phyloP scores from a whole-genome alignment of 2,797 vertebrate species.

The Chrosomus eos region DNA sequence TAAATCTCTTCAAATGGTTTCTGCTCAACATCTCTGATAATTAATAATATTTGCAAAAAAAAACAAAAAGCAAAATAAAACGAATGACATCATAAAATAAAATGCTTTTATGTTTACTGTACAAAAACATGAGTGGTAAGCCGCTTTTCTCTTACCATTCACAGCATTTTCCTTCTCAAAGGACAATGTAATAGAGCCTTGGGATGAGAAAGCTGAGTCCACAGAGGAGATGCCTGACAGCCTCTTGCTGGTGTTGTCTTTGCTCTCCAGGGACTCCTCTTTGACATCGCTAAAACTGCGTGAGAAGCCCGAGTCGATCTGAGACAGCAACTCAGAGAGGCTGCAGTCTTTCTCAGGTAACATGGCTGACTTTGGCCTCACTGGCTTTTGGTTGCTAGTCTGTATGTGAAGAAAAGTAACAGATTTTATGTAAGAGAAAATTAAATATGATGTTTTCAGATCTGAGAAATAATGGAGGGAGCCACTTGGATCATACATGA shows the following conservation, averaged over 20 bases:
- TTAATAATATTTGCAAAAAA: too few species aligned
- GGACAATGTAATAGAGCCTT: constrained; percentile 93
- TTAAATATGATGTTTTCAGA: background rate
- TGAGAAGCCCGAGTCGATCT: constrained; percentile 93
- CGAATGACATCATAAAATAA: background rate
- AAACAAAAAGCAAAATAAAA: background rate
- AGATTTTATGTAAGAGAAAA: constrained; percentile 12
- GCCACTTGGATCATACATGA: background rate
- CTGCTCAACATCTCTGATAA: background rate
- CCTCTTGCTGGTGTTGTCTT: constrained; percentile 87
- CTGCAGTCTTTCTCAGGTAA: constrained; percentile 90
- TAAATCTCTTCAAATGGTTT: background rate
- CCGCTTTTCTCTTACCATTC: constrained; percentile 75
- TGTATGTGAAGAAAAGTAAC: constrained; percentile 56
- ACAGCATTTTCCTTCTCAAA: constrained; percentile 90
- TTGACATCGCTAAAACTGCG: constrained; percentile 87
- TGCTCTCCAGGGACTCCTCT: constrained; percentile 86
- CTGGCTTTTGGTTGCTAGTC: constrained; percentile 69
- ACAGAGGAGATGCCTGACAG: constrained; percentile 96
- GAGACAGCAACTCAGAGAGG: constrained; percentile 90
- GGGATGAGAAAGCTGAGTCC: constrained; percentile 97
- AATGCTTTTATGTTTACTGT: background rate
- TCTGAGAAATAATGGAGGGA: background rate
- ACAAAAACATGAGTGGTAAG: background rate
- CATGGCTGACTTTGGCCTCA: constrained; percentile 82